Conservation (phyloP, 1,140 invertebrate species). For the Stegodyphus dumicola region DNA sequence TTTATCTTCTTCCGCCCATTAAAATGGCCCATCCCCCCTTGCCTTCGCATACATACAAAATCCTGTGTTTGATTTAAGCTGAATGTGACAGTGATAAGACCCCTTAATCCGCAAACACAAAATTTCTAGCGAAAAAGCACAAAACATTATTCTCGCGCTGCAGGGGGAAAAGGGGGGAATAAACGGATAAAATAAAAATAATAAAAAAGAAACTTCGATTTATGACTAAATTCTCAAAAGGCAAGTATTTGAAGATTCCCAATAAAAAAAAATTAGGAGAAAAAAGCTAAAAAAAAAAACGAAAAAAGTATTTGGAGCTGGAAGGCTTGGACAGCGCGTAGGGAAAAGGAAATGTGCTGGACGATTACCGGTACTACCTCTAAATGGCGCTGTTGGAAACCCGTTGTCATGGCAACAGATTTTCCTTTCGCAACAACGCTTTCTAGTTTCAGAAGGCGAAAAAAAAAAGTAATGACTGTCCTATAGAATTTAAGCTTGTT, state of each 20-base stretch:
- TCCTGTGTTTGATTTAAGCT: constrained; percentile 29
- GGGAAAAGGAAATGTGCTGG: too few relatives aligned
- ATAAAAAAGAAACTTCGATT: background rate
- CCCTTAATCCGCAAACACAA: constrained; percentile 18
- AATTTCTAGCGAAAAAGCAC: background rate
- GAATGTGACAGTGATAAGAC: constrained; percentile 11
- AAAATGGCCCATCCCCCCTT: too few relatives aligned
- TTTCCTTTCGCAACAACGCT: constrained; percentile 37
- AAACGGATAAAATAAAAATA: too few relatives aligned
- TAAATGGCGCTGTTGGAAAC: constrained; percentile 13
- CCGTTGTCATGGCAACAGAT: constrained; percentile 40
- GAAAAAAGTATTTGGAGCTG: too few relatives aligned
- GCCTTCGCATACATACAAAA: background rate
- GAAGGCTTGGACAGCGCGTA: too few relatives aligned
- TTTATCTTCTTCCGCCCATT: too few relatives aligned
- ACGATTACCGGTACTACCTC: constrained; percentile 22
- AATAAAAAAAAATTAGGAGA: background rate
- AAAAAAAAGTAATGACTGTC: background rate
- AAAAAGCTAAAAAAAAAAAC: too few relatives aligned
- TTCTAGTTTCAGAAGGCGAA: background rate
- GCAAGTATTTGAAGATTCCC: background rate
- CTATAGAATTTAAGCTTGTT: constrained; percentile 35
- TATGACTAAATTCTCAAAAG: constrained; percentile 11
- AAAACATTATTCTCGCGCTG: background rate
- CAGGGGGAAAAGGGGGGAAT: background rate